Evolutionary conservation across 1,140 invertebrate genomes (phyloP).

Genomic region (Bombus polaris): DNA sequence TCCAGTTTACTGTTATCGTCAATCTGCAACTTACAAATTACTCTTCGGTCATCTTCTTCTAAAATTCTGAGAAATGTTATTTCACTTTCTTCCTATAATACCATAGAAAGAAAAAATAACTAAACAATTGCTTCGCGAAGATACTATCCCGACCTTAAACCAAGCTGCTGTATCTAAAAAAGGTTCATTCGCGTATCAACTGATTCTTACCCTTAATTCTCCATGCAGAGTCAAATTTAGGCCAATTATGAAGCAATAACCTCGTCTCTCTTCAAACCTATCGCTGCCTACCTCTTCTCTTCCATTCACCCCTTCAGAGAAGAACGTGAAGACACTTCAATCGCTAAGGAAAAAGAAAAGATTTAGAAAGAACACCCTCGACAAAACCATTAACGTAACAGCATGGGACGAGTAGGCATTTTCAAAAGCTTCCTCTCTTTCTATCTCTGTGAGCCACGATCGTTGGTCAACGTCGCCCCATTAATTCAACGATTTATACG

Average conservation of each 20-base stretch:
- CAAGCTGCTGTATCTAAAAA: not conserved
- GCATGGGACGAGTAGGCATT: not conserved
- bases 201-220: not conserved
- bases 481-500: conserved; percentile 65
- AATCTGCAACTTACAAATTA: too few relatives aligned
- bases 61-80: not conserved
- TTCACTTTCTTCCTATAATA: not conserved
- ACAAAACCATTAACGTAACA: not conserved
- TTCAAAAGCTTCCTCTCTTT: not conserved
- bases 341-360: not conserved
- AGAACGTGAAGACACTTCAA: too few relatives aligned
- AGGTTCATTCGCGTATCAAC: not conserved
- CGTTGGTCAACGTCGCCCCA: conserved; percentile 44
- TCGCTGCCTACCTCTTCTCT: not conserved
- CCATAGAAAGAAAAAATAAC: too few relatives aligned
- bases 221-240: not conserved
- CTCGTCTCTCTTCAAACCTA: not conserved
- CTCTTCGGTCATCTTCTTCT: not conserved
- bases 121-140: too few relatives aligned
- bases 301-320: not conserved
- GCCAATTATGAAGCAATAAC: not conserved
- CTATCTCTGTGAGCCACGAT: not conserved
- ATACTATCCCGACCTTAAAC: accelerated
- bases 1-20: too few relatives aligned
- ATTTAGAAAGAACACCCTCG: not conserved